These are phyloP conservation scores for Tragopan temminckii DNA, from an alignment of 2,797 vertebrate species.

Conservation along the genomic window DNA sequence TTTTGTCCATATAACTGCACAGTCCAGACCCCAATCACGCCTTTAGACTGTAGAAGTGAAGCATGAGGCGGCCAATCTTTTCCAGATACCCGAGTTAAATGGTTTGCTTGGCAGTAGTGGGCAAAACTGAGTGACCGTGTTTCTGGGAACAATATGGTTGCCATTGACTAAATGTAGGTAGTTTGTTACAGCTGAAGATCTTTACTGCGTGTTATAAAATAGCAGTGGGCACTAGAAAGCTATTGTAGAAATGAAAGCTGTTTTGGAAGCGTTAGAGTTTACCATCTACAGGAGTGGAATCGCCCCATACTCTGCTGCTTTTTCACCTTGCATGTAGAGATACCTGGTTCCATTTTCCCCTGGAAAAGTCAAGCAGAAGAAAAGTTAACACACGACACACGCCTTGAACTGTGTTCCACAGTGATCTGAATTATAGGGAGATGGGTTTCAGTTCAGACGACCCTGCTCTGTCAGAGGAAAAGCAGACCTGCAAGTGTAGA, in stretches of 20 bases:
- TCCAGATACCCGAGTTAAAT: not conserved
- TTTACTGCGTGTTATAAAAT: not conserved
- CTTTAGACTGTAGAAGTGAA: not conserved
- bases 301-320: not conserved
- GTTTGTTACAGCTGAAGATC: not conserved
- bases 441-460: not conserved
- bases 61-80: not conserved
- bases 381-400: not conserved
- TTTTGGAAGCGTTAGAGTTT: not conserved
- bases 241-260: not conserved
- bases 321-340: accelerated
- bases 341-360: not conserved
- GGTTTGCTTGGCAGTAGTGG: not conserved
- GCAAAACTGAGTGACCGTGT: accelerated
- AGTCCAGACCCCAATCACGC: not conserved
- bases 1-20: not conserved
- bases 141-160: not conserved
- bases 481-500: not conserved
- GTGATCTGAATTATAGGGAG: not conserved
- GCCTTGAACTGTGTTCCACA: not conserved
- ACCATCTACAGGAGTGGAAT: accelerated
- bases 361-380: not conserved
- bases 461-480: not conserved
- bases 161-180: not conserved
- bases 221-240: not conserved